phyloP scores from a whole-genome alignment of 2,797 vertebrate species.

The Carcharodon carcharias region DNA sequence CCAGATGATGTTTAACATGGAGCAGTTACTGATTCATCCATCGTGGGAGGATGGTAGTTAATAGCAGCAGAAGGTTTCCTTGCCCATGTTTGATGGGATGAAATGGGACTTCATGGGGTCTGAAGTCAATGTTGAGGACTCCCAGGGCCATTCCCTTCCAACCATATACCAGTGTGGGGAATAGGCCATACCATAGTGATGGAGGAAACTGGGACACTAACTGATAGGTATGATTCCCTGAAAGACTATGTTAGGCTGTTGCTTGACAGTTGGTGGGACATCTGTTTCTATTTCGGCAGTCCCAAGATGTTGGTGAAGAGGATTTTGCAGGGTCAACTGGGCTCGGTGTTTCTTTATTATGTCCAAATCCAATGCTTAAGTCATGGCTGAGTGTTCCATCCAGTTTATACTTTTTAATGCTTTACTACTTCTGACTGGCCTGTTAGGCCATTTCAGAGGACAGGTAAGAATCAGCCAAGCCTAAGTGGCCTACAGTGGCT shows the following conservation, averaged over 20 bases:
- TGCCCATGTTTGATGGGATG: not conserved
- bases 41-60: not conserved
- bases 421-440: no score
- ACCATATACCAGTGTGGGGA: no score
- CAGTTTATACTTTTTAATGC: not conserved
- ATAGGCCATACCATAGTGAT: not conserved
- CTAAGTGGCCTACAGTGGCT: not conserved
- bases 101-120: not conserved
- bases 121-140: not conserved
- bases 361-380: not conserved
- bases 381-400: not conserved
- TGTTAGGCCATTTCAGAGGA: not conserved
- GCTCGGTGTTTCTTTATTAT: not conserved
- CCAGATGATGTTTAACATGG: not conserved
- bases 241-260: not conserved
- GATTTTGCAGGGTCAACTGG: not conserved
- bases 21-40: not conserved
- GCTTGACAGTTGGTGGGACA: not conserved
- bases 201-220: not conserved
- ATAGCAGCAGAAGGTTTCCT: not conserved
- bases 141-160: not conserved
- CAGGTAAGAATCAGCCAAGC: not conserved
- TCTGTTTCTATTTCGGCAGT: not conserved
- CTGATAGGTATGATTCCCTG: not conserved
- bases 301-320: not conserved